phyloP scores from a whole-genome alignment of 2,797 vertebrate genomes.

The Argyrosomus regius region DNA sequence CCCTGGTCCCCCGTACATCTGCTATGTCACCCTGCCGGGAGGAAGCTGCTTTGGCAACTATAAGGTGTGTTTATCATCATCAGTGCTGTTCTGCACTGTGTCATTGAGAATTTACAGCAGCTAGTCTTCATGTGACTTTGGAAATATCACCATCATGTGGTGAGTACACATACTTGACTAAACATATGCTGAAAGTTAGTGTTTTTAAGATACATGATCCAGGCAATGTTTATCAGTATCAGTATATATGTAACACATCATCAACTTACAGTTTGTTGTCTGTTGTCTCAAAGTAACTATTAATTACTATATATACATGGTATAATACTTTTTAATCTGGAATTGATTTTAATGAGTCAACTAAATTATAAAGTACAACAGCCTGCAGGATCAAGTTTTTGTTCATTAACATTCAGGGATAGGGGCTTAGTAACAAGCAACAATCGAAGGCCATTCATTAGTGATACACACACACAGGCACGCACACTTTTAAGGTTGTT shows the following conservation, averaged over 20 bases:
- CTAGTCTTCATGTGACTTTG: not conserved
- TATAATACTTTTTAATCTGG: not conserved
- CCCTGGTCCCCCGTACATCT: constrained; percentile 88
- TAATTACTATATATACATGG: not conserved
- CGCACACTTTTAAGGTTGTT: constrained; percentile 36
- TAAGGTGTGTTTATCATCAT: constrained; percentile 81
- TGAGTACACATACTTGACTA: not conserved
- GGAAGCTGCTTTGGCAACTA: constrained; percentile 96
- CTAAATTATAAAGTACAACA: constrained; percentile 2
- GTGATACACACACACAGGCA: constrained; percentile 5
- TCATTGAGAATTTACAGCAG: not conserved
- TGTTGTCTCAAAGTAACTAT: not conserved
- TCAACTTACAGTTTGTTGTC: not conserved
- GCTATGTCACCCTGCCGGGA: constrained; percentile 93
- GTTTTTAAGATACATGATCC: not conserved
- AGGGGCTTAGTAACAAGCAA: not conserved
- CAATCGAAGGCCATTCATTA: not conserved
- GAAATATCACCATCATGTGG: not conserved
- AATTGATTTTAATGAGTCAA: too few relatives aligned
- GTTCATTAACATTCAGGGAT: not conserved
- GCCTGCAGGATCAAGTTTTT: not conserved
- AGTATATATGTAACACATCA: not conserved
- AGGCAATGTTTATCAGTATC: not conserved
- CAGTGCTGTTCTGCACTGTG: not conserved
- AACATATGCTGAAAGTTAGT: not conserved